Base-by-base conservation (phyloP, 2,113 vertebrate genomes). In the Lucifuga dentata region DNA sequence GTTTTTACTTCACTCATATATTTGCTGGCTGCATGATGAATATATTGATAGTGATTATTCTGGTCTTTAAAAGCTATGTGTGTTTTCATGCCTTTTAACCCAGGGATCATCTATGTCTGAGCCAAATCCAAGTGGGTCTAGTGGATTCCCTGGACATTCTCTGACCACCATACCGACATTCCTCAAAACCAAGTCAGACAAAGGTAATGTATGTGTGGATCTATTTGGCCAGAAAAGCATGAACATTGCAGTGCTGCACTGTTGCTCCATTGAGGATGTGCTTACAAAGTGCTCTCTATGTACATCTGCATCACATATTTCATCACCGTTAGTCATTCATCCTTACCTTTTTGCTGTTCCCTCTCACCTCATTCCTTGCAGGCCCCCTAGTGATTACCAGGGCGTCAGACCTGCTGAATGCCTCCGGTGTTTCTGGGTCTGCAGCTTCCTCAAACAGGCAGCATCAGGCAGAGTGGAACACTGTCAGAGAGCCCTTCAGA, bases 381-480 rank as follows among this genome's bases (percentile, higher is more conserved):
- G 94, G 84, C 85, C 90, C 90, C 46, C 62, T 75, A 80, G 85
- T 74, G 80, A 86, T 88, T 71, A 91, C 67, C 70, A 90, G 88
- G 88, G 88, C 70, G 60, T 86, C 91, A 21, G 90, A 94, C 85
- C 90, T 90, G 87, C 69, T 80, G 79, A 91, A 88, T 81, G 81
- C 87, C 70, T 87, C 87, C 61, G 81, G 75, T 49, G 83, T 91
- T 81, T 82, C 48, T 46, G 68, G 61, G 66, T 0, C 40, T 6
- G 84, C 88, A 68, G 60, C 0, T 77, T 83, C 86, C 73, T 91
- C 78, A 59, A 87, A 79, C 88, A 92, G 89, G 87, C 86, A 88
- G 49, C 82, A 72, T 75, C 84, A 80, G 74, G 90, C 88, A 75
- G 91, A 94, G 77, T 89, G 92, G 95, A 94, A 92, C 85, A 86